Evolutionary conservation across 2,113 vertebrate species (phyloP).

Genomic region (Brienomyrus longianalis): DNA sequence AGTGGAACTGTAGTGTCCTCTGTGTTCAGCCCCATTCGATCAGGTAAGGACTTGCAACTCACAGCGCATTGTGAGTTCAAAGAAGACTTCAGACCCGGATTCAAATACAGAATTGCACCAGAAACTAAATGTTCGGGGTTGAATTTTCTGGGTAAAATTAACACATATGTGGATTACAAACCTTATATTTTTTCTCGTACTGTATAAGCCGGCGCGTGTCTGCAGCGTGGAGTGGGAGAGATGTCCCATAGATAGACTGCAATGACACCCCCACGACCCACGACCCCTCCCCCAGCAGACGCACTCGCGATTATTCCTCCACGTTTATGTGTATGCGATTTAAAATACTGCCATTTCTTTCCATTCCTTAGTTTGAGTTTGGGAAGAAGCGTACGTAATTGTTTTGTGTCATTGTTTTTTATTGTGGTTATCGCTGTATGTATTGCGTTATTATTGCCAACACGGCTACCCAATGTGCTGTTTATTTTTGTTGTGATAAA

Average conservation of each 20-base stretch:
- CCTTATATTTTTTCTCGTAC: background rate
- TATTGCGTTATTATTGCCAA: too few species aligned
- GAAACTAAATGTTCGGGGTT: too few species aligned
- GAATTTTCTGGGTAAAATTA: background rate
- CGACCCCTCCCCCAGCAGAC: background rate
- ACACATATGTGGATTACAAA: background rate
- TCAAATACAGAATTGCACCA: background rate
- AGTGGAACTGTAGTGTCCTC: conserved; percentile 30
- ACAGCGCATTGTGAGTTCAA: conserved; percentile 32
- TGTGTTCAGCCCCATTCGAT: conserved; percentile 24
- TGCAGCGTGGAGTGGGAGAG: background rate
- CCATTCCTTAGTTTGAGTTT: background rate
- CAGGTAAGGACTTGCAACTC: conserved; percentile 23
- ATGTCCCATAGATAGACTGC: background rate
- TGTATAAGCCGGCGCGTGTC: background rate
- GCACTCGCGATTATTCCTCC: background rate
- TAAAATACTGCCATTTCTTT: background rate
- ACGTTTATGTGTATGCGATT: background rate
- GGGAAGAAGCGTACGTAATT: background rate
- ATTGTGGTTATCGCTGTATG: background rate
- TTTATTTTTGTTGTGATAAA: background rate
- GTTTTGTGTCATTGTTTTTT: background rate
- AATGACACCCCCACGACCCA: background rate
- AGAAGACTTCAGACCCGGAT: background rate
- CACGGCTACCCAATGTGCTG: background rate